These are phyloP conservation scores for Coelinius sp. DNA, from an alignment of 2,888 invertebrate species.

Conservation along the genomic window DNA sequence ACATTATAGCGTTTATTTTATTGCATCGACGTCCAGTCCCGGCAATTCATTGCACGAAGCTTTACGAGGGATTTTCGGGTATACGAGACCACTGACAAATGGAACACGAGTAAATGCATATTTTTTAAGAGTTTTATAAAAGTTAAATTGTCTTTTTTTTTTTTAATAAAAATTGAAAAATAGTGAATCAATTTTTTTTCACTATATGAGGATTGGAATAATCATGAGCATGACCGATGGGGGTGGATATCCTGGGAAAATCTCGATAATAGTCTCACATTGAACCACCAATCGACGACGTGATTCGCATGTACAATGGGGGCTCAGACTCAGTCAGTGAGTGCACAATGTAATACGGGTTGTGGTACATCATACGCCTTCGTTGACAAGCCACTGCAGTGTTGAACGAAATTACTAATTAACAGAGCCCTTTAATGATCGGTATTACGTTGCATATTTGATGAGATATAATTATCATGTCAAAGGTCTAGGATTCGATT, in stretches of 20 bases:
- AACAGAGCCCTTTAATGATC: slow-evolving; percentile 41
- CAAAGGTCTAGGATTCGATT: slow-evolving; percentile 43
- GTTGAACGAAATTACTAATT: slow-evolving; percentile 40
- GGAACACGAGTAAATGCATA: neutral
- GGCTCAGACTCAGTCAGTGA: slow-evolving; percentile 40
- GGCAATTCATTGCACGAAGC: slow-evolving; percentile 41
- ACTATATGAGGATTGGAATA: neutral
- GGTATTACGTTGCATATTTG: slow-evolving; percentile 39
- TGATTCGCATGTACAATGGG: slow-evolving; percentile 35
- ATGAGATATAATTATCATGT: neutral
- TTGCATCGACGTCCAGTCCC: slow-evolving; percentile 36
- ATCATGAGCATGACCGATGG: neutral
- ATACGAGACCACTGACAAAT: slow-evolving; percentile 21
- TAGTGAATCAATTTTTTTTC: neutral
- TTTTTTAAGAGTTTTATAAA: neutral
- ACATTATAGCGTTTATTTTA: slow-evolving; percentile 52
- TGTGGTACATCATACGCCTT: slow-evolving; percentile 42
- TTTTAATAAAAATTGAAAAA: no score
- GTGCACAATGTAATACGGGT: slow-evolving; percentile 42
- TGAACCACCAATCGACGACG: neutral
- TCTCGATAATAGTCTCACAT: neutral
- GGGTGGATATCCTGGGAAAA: neutral
- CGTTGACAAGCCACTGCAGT: slow-evolving; percentile 37
- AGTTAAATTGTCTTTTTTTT: neutral
- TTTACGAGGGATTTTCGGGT: slow-evolving; percentile 38